These are phyloP conservation scores for Ivindomyrus marchei DNA, from an alignment of 2,113 vertebrate species.

Conservation along the genomic window DNA sequence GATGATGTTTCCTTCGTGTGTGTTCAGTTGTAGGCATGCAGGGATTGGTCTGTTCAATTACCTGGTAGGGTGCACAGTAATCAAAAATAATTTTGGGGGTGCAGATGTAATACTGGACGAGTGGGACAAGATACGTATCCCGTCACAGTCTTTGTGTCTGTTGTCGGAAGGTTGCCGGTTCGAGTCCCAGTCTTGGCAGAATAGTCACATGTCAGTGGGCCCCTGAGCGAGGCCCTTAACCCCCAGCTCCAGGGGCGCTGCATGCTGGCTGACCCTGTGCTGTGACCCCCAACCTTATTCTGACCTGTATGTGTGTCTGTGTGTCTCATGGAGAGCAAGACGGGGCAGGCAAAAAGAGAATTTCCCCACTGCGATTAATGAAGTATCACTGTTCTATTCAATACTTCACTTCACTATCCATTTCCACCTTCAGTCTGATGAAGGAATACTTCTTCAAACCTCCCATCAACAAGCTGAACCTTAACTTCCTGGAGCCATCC, in stretches of 20 bases:
- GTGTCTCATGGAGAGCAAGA: not conserved
- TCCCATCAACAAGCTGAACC: slow-evolving; percentile 90
- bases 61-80: not conserved
- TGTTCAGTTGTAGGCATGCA: not conserved
- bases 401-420: not conserved
- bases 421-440: slow-evolving; percentile 79
- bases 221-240: not conserved
- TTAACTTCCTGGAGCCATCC: slow-evolving; percentile 84
- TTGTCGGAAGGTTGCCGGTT: not conserved
- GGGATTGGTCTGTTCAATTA: not conserved
- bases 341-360: not conserved
- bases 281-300: not conserved
- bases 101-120: not conserved
- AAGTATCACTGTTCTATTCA: not conserved
- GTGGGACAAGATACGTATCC: not conserved
- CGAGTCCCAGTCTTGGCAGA: not conserved
- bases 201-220: not conserved
- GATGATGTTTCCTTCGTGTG: not conserved
- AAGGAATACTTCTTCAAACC: slow-evolving; percentile 98
- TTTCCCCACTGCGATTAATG: not conserved
- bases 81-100: not conserved
- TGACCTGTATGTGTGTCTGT: not conserved
- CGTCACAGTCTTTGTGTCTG: not conserved
- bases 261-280: not conserved
- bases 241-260: not conserved